A percentile compares a stretch with the other conserved stretches of the same genome.
These are phyloP conservation scores for Tragulus kanchil DNA, from an alignment of 2,113 vertebrate species.

Conservation along the genomic window DNA sequence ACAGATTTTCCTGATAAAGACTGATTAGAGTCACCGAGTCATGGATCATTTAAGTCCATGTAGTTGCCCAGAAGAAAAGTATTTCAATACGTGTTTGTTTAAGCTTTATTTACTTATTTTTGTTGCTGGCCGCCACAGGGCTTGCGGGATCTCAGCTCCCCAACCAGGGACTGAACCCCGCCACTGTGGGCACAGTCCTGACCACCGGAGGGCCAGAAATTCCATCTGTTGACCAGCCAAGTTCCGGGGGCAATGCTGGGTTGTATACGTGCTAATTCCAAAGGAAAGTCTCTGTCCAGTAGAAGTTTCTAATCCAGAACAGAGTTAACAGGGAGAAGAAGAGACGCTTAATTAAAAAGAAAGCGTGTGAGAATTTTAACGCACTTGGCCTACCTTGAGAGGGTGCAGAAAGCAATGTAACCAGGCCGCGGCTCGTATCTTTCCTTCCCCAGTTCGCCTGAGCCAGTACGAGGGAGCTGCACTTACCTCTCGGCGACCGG, in stretches of 20 bases:
- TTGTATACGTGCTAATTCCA: not conserved
- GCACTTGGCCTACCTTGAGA: not conserved
- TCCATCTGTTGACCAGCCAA: not conserved
- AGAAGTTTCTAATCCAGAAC: conserved; percentile 2
- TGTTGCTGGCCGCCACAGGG: not conserved
- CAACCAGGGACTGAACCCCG: not conserved
- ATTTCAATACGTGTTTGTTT: not conserved
- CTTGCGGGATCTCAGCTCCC: not conserved
- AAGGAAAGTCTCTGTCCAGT: not conserved
- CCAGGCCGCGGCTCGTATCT: not conserved
- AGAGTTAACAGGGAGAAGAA: not conserved
- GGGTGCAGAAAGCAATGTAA: not conserved
- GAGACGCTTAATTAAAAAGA: not conserved
- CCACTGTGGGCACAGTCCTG: rapidly evolving
- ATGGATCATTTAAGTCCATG: not conserved
- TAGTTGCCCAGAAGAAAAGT: not conserved
- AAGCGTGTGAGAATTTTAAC: not conserved
- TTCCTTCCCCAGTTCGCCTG: no score
- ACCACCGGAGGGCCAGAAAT: not conserved
- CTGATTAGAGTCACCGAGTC: not conserved
- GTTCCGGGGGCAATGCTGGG: no score
- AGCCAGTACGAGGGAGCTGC: not conserved
- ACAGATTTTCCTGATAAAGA: not conserved
- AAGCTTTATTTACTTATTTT: not conserved
- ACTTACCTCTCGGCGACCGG: not conserved